Percentiles rank a stretch among this genome's conserved stretches.
Evolutionary conservation across 1,140 invertebrate species (phyloP).

Genomic region (Meloidogyne hapla): DNA sequence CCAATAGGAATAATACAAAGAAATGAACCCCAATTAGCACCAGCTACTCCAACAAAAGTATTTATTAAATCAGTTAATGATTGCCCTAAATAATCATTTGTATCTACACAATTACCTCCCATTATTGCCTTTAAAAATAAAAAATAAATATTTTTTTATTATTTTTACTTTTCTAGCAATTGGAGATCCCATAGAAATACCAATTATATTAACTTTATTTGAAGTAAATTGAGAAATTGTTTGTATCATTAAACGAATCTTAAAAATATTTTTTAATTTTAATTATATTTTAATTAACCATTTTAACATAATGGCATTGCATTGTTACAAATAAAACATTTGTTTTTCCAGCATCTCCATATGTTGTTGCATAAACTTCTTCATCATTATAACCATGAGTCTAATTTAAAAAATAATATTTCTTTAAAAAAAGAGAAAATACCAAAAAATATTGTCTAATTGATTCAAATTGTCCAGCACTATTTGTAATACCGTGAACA

Average conservation of each 20-base stretch:
- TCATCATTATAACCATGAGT: conserved; percentile 51
- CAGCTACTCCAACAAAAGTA: conserved; percentile 53
- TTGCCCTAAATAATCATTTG: conserved; percentile 48
- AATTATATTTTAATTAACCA: conserved; percentile 35
- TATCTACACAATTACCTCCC: conserved; percentile 53
- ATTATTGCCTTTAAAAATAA: conserved; percentile 52
- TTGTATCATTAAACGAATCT: conserved; percentile 59
- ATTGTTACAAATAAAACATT: conserved; percentile 62
- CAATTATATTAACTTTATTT: conserved; percentile 58
- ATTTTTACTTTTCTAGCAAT: conserved; percentile 59
- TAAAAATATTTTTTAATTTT: conserved; percentile 23
- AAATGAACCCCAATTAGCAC: conserved; percentile 52
- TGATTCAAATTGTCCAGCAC: conserved; percentile 47
- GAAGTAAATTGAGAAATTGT: conserved; percentile 57
- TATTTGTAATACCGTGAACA: conserved; percentile 52
- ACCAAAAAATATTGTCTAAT: conserved; percentile 48
- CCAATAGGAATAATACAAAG: conserved; percentile 52
- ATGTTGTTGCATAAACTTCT: conserved; percentile 63
- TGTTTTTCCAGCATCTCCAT: conserved; percentile 60
- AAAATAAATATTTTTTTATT: conserved; percentile 44
- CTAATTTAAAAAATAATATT: not conserved
- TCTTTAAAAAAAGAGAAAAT: too few species aligned
- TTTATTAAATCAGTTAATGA: conserved; percentile 45
- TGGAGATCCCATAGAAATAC: conserved; percentile 63
- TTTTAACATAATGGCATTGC: conserved; percentile 61